phyloP scores from a whole-genome alignment of 2,888 invertebrate genomes.

The Tipula lateralis region DNA sequence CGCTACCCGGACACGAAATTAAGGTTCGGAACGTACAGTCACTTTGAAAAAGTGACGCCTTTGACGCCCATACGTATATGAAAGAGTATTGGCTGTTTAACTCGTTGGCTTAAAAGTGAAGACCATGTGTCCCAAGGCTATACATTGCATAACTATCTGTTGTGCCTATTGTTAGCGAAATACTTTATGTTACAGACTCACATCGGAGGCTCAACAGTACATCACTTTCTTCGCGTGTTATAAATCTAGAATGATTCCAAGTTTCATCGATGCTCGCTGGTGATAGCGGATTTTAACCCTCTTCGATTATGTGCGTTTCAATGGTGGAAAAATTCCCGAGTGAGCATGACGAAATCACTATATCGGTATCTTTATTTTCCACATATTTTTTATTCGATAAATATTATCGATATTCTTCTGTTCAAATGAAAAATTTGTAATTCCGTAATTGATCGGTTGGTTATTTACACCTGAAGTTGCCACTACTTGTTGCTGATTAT shows the following conservation, averaged over 20 bases:
- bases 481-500: constrained; percentile 35
- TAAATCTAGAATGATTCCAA: constrained; percentile 48
- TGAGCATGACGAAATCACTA: constrained; percentile 31
- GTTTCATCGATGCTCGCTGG: constrained; percentile 56
- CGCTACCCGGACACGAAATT: too few species aligned
- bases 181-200: constrained; percentile 52
- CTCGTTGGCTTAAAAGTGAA: too few species aligned
- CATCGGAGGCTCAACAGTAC: constrained; percentile 58
- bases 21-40: too few species aligned
- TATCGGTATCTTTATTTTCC: background rate
- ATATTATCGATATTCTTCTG: constrained; percentile 28
- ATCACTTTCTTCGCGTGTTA: constrained; percentile 58
- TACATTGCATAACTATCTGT: too few species aligned
- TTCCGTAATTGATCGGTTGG: constrained; percentile 41
- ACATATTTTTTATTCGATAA: background rate
- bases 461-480: constrained; percentile 47
- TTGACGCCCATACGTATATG: too few species aligned
- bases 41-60: too few species aligned
- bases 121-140: too few species aligned
- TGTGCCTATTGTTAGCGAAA: constrained; percentile 55
- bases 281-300: constrained; percentile 55
- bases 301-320: constrained; percentile 44
- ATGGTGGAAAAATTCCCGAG: constrained; percentile 30
- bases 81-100: too few species aligned
- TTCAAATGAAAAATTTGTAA: constrained; percentile 46